Evolutionary conservation across 2,888 invertebrate genomes (phyloP), one percentile per base, ranked within the genome.

Genomic region (Apomyelois bistriatella): DNA sequence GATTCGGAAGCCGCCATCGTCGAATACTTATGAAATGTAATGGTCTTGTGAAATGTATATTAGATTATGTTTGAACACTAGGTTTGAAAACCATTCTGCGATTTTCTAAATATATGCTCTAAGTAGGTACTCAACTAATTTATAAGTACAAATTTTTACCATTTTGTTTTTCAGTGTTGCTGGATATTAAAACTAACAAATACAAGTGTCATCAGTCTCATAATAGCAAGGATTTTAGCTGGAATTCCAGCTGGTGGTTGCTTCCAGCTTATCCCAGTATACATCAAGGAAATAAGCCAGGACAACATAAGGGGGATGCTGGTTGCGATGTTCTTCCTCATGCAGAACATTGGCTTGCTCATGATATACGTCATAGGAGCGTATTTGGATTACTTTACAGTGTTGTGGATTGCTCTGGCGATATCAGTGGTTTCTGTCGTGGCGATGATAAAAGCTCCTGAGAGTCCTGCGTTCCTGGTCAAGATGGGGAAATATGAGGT

Each of bases 381-480:
- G 0, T 79, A 79, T 53, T 54, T 82, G 36, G 67, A 74, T 13
- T 86, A 85, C 52, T 61, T 66, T 32, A 69, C 72, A 0, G 70
- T 83, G 1, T 37, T 83, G 2, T 79, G 75, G 67, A 64, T 73
- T 0, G 72, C 71, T 1, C 13, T 81, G 1, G 64, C 66, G 10
- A 53, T 83, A 3, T 78, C 81, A 0, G 53, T 82, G 1, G 3
- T 76, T 0, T 75, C 74, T 12, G 58, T 74, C 1, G 35, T 79
- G 1, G 43, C 79, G 13, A 74, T 86, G 69, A 36, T 76, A 9
- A 75, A 70, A 56, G 79, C 80, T 53, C 85, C 85, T 1, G 84
- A 85, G 57, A 81, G 85, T 1, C 87, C 88, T 10, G 76, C 80
- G 0, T 82, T 72, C 60, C 66, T 85, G 46, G 71, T 87, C 1